phyloP scores from a whole-genome alignment of 2,888 invertebrate species.

The Acronicta aceris region DNA sequence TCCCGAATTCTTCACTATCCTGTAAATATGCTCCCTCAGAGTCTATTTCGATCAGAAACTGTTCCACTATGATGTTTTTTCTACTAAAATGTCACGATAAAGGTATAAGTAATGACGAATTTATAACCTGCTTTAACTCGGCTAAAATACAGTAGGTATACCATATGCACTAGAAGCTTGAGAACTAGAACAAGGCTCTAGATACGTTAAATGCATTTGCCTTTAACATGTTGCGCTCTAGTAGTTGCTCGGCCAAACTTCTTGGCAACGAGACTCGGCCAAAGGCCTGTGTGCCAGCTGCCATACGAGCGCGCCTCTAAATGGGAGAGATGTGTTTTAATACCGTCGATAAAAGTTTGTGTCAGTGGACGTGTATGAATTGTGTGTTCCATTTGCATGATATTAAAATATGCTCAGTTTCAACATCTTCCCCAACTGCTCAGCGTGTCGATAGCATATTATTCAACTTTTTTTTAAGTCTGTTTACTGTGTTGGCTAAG shows the following conservation, averaged over 20 bases:
- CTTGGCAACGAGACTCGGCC: conserved; percentile 35
- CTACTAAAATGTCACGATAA: too few species aligned
- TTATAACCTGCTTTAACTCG: too few species aligned
- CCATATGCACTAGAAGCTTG: not conserved
- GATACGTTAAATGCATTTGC: conserved; percentile 6
- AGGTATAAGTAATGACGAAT: too few species aligned
- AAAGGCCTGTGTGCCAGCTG: conserved; percentile 23
- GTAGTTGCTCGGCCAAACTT: conserved; percentile 19
- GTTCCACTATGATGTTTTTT: too few species aligned
- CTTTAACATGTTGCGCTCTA: conserved; percentile 7
- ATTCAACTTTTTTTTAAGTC: too few species aligned
- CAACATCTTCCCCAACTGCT: too few species aligned
- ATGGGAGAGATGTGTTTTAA: conserved; percentile 39
- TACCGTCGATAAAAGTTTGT: conserved; percentile 30
- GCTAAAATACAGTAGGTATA: not conserved
- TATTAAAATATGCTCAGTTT: too few species aligned
- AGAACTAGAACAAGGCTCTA: not conserved
- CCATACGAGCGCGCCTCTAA: conserved; percentile 14
- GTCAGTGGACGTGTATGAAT: conserved; percentile 13
- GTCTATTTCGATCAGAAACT: too few species aligned
- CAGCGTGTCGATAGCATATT: too few species aligned
- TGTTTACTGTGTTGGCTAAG: too few species aligned
- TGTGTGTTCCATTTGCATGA: not conserved
- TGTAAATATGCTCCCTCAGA: conserved; percentile 85
- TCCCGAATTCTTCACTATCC: conserved; percentile 90